These are phyloP conservation scores for Allobates femoralis DNA, from an alignment of 2,797 vertebrate species.

Conservation along the genomic window DNA sequence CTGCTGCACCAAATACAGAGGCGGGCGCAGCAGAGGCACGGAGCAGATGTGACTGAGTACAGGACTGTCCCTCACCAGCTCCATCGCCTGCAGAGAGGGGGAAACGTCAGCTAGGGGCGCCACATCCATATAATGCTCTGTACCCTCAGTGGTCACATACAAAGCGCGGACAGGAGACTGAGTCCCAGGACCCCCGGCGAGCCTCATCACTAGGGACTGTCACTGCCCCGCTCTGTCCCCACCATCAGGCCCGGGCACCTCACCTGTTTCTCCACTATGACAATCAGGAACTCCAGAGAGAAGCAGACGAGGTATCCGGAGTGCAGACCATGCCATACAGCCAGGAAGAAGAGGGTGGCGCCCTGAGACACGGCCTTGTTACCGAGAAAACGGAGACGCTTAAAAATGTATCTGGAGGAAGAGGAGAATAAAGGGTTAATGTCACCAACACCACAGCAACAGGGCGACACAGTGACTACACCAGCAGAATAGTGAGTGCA, in stretches of 20 bases:
- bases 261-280: conserved; percentile 92
- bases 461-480: no score
- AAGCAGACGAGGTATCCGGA: conserved; percentile 96
- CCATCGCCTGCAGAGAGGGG: conserved; percentile 74
- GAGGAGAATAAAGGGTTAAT: conserved; percentile 51
- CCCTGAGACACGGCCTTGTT: conserved; percentile 91
- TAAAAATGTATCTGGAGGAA: conserved; percentile 87
- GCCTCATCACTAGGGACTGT: neutral
- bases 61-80: conserved; percentile 86
- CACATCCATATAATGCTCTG: neutral
- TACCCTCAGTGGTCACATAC: neutral
- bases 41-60: conserved; percentile 77
- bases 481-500: neutral
- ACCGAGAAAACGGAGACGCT: conserved; percentile 92
- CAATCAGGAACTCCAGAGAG: conserved; percentile 95
- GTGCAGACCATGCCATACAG: conserved; percentile 94
- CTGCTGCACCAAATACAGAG: conserved; percentile 89
- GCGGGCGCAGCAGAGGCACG: conserved; percentile 77
- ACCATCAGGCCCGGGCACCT: neutral
- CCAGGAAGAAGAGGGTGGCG: conserved; percentile 87
- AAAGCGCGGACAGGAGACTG: neutral
- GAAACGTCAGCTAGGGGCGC: no score
- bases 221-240: no score
- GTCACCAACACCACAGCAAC: neutral
- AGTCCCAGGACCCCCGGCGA: neutral